Evolutionary conservation across 2,888 invertebrate species (phyloP).

Genomic region (Diabrotica balteata): DNA sequence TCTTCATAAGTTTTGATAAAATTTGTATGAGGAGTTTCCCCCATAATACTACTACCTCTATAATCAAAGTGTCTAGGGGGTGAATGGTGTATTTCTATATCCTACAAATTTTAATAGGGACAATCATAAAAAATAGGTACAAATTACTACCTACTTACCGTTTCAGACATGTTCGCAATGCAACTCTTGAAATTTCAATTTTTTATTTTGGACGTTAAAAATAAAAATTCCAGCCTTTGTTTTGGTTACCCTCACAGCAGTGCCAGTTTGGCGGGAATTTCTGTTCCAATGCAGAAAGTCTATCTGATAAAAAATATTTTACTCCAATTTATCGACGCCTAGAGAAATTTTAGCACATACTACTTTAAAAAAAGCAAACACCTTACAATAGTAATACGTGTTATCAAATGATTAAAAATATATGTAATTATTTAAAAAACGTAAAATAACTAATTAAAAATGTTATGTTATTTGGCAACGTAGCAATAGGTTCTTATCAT

Average conservation of each 20-base stretch:
- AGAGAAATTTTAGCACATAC: too few species aligned
- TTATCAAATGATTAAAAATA: too few species aligned
- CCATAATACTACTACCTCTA: constrained; percentile 20
- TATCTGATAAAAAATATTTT: too few species aligned
- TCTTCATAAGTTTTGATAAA: constrained; percentile 35
- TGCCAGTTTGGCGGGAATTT: too few species aligned
- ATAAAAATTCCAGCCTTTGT: constrained; percentile 25
- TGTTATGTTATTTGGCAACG: too few species aligned
- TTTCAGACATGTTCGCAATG: constrained; percentile 36
- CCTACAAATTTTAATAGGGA: constrained; percentile 25
- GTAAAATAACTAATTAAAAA: too few species aligned
- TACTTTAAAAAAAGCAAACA: too few species aligned
- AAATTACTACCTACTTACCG: constrained; percentile 34
- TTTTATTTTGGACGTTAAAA: constrained; percentile 23
- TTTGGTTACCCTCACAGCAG: constrained; percentile 26
- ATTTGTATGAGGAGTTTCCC: constrained; percentile 30
- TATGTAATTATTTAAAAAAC: too few species aligned
- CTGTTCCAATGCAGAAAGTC: too few species aligned
- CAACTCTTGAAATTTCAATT: constrained; percentile 17
- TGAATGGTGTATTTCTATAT: constrained; percentile 20
- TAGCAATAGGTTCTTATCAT: too few species aligned
- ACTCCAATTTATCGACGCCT: too few species aligned
- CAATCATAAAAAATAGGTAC: constrained; percentile 4
- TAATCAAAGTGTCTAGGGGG: constrained; percentile 15
- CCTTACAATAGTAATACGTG: too few species aligned